A percentile compares a stretch with the other conserved stretches of the same genome.
phyloP scores from a whole-genome alignment of 2,888 invertebrate species.

The Gymnocheta viridis region DNA sequence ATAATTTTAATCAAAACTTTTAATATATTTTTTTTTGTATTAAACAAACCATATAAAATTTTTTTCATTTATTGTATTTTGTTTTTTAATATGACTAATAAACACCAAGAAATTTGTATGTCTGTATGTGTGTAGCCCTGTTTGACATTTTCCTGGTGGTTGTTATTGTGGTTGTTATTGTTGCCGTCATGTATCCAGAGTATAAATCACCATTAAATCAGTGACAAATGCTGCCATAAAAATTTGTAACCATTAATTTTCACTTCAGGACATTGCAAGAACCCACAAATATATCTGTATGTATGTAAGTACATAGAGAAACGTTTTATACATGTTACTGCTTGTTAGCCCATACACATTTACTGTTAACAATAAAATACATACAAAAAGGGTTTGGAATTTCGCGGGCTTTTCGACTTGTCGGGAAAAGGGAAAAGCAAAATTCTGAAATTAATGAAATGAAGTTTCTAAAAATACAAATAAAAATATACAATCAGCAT shows the following conservation, averaged over 20 bases:
- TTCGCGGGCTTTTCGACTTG: neutral
- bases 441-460: no score
- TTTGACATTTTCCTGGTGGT: constrained; percentile 34
- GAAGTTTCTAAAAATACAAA: no score
- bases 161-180: neutral
- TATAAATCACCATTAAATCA: constrained; percentile 69
- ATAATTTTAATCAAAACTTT: neutral
- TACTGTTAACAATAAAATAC: neutral
- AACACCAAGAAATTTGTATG: neutral
- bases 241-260: constrained; percentile 71
- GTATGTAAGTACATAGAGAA: neutral
- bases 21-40: no score
- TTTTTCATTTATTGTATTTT: no score
- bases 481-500: no score
- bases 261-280: constrained; percentile 65
- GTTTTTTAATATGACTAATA: neutral
- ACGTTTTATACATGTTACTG: neutral
- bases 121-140: neutral
- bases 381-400: neutral
- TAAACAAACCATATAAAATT: neutral
- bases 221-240: constrained; percentile 71
- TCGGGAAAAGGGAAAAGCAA: no score
- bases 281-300: constrained; percentile 55
- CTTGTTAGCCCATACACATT: neutral
- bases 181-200: neutral